phyloP scores from a whole-genome alignment of 2,113 vertebrate species.

The Mesocricetus auratus region DNA sequence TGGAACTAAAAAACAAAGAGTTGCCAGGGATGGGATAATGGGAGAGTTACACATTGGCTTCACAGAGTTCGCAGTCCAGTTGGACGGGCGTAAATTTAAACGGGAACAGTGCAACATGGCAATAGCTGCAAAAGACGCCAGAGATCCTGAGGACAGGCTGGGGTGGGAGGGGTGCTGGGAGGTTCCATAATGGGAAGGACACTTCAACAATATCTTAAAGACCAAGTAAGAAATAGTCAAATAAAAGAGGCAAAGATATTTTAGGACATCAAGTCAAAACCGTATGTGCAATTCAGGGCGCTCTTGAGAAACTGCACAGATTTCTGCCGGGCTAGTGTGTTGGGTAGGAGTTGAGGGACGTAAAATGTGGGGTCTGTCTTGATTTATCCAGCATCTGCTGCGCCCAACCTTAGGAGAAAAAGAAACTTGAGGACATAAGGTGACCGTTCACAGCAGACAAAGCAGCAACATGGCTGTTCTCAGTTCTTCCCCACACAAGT shows the following conservation, averaged over 20 bases:
- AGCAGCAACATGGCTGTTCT: background rate
- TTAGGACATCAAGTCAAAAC: conserved; percentile 14
- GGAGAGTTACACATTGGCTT: background rate
- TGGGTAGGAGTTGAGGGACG: background rate
- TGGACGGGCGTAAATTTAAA: background rate
- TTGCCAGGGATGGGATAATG: background rate
- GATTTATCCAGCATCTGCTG: conserved; percentile 6
- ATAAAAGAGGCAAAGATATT: conserved; percentile 37
- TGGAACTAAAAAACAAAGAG: background rate
- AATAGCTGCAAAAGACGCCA: background rate
- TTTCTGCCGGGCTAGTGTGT: background rate
- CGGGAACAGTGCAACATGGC: rapidly evolving
- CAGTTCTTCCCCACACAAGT: background rate
- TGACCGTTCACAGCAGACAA: background rate
- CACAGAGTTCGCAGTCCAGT: background rate
- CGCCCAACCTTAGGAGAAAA: conserved; percentile 1
- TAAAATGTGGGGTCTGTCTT: background rate
- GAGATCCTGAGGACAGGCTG: background rate
- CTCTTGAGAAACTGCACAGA: background rate
- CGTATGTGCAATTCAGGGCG: conserved; percentile 31
- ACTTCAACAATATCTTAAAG: background rate
- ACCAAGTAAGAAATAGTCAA: conserved; percentile 14
- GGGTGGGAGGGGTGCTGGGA: background rate
- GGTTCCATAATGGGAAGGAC: background rate
- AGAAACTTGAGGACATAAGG: background rate